Base-by-base conservation (phyloP, 2,113 vertebrate genomes). In the Toxotes chatareus region DNA sequence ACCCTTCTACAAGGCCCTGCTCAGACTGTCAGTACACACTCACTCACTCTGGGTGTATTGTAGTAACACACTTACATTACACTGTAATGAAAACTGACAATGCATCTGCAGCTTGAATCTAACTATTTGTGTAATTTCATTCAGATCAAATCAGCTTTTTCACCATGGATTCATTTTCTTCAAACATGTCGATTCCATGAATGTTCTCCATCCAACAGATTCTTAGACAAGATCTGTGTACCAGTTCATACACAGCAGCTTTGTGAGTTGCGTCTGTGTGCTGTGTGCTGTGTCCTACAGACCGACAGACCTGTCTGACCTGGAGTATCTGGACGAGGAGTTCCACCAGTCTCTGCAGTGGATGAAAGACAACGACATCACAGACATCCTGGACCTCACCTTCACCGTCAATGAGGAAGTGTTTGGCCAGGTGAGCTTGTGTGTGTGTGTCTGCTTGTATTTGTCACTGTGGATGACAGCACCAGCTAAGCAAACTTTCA, bases 341-440 rank as follows among this genome's bases (percentile, higher is more conserved):
- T 99, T 99, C 92, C 98, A 99, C 86, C 98, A 98, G 84, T 99
- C 98, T 62, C 94, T 99, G 85, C 98, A 99, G 80, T 99, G 98
- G 98, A 99, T 99, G 97, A 99, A 99, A 79, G 98, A 99, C 90
- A 99, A 99, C 31, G 97, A 97, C 91, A 99, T 99, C 91, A 99
- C 98, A 3, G 97, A 99, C 86, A 98, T 99, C 85, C 93, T 99
- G 51, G 98, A 99, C 86, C 96, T 99, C 78, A 99, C 97, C 64
- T 99, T 99, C 91, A 99, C 97, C 0, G 98, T 99, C 75, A 99
- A 99, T 0, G 98, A 99, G 92, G 98, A 99, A 91, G 98, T 99
- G 81, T 99, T 99, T 91, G 98, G 98, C 85, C 98, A 99, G 97
- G 98, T 99, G 5, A 40, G 86, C 0, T 3, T 21, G 7, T 27